These are phyloP conservation scores for Lates japonicus DNA, from an alignment of 2,797 vertebrate genomes.

Conservation along the genomic window DNA sequence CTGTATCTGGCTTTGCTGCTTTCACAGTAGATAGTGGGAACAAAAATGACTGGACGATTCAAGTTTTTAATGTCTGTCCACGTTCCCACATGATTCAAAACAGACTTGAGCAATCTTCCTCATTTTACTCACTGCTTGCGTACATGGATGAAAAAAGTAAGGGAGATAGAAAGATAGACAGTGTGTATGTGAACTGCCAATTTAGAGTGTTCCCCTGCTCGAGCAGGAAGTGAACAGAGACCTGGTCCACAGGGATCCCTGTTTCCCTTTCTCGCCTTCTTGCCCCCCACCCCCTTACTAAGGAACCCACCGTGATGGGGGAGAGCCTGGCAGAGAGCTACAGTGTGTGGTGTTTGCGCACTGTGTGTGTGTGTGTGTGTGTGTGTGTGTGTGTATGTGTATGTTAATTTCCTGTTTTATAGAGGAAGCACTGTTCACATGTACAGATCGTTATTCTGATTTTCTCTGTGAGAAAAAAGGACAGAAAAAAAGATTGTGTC, in stretches of 20 bases:
- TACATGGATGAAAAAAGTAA: constrained; percentile 60
- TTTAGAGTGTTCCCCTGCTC: constrained; percentile 76
- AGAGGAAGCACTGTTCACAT: constrained; percentile 82
- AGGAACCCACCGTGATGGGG: constrained; percentile 70
- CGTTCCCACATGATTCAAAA: constrained; percentile 76
- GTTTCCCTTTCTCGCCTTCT: constrained; percentile 60
- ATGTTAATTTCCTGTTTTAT: constrained; percentile 83
- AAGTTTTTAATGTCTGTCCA: constrained; percentile 45
- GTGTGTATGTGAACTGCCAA: constrained; percentile 76
- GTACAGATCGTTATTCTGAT: constrained; percentile 75
- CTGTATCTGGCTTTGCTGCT: constrained; percentile 27
- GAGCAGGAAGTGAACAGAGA: constrained; percentile 80
- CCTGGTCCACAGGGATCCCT: constrained; percentile 81
- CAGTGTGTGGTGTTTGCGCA: constrained; percentile 35
- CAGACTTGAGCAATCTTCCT: constrained; percentile 75
- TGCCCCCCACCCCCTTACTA: constrained; percentile 47
- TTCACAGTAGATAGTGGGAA: constrained; percentile 37
- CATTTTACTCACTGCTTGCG: constrained; percentile 53
- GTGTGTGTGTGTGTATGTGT: constrained; percentile 48
- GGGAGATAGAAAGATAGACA: constrained; percentile 71
- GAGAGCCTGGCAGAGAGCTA: constrained; percentile 70
- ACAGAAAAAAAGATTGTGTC: constrained; percentile 57
- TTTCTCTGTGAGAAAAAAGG: constrained; percentile 82
- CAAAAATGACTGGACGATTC: constrained; percentile 16
- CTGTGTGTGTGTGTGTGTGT: constrained; percentile 43